Conservation (phyloP, 2,113 vertebrate species). For the Excalfactoria chinensis region DNA sequence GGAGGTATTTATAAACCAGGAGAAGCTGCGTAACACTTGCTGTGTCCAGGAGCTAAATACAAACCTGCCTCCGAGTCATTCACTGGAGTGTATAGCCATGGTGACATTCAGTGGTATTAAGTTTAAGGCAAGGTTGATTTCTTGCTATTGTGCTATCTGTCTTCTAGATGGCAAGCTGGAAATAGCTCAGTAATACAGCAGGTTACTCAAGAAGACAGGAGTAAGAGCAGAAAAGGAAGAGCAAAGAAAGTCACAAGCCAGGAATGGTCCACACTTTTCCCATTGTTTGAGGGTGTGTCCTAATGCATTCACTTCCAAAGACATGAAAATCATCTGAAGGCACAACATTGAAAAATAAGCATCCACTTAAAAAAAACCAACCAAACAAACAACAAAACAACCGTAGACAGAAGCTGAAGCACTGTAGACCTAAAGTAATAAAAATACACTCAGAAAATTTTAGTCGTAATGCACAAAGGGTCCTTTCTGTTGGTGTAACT, state of each 20-base stretch:
- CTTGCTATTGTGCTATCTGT: neutral
- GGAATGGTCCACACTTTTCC: neutral
- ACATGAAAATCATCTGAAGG: neutral
- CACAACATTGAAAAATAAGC: neutral
- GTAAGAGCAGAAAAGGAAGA: neutral
- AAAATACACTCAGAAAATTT: neutral
- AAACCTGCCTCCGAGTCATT: neutral
- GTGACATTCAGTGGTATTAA: neutral
- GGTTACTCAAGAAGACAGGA: neutral
- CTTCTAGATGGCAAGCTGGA: neutral
- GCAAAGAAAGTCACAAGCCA: neutral
- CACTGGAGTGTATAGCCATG: neutral
- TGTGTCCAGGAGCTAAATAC: neutral
- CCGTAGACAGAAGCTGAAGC: neutral
- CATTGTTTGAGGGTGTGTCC: neutral
- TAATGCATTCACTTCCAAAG: neutral
- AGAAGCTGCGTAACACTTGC: neutral
- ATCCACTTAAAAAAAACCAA: too few relatives aligned
- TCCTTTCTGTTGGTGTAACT: neutral
- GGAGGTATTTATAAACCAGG: slow-evolving; percentile 32
- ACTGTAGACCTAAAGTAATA: neutral
- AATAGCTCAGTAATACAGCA: neutral
- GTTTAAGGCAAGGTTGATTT: neutral
- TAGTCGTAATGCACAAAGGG: neutral
- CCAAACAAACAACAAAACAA: neutral